These are phyloP conservation scores for Drosophila teissieri DNA, from an alignment of 1,140 invertebrate genomes.

Conservation along the genomic window DNA sequence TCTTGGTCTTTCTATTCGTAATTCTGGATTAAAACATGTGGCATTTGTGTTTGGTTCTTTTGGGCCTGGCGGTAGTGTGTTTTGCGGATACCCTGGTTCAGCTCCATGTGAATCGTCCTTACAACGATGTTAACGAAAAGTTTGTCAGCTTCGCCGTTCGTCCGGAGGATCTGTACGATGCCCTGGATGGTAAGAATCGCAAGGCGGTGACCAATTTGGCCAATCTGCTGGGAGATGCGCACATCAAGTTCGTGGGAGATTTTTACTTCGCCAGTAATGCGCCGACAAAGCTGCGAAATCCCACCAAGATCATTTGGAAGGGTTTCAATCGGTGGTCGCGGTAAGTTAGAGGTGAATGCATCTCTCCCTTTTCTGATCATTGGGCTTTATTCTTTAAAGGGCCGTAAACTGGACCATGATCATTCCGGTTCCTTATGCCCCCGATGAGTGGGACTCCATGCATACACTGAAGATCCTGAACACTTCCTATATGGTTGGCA, in stretches of 20 bases:
- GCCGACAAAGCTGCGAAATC: slow-evolving; percentile 65
- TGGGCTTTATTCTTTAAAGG: slow-evolving; percentile 7
- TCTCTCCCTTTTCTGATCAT: background rate
- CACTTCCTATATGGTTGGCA: slow-evolving; percentile 77
- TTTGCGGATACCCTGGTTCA: slow-evolving; percentile 70
- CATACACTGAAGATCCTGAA: slow-evolving; percentile 77
- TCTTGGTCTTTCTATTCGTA: background rate
- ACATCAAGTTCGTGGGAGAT: slow-evolving; percentile 74
- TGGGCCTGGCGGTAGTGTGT: slow-evolving; percentile 31
- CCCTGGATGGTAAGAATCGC: slow-evolving; percentile 68
- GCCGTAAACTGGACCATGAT: slow-evolving; percentile 82
- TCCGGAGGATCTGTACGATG: slow-evolving; percentile 76
- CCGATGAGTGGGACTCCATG: slow-evolving; percentile 81
- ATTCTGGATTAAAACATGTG: slow-evolving; percentile 34
- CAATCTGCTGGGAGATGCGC: slow-evolving; percentile 63
- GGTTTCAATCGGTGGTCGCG: slow-evolving; percentile 81
- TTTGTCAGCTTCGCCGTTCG: slow-evolving; percentile 77
- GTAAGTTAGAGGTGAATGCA: slow-evolving; percentile 34
- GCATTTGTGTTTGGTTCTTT: slow-evolving; percentile 19
- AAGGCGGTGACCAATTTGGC: slow-evolving; percentile 72
- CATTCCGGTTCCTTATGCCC: slow-evolving; percentile 76
- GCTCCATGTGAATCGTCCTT: slow-evolving; percentile 79
- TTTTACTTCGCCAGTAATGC: slow-evolving; percentile 71
- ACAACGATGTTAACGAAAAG: slow-evolving; percentile 80
- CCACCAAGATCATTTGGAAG: slow-evolving; percentile 81